Evolutionary conservation across 2,113 vertebrate genomes (phyloP).

Genomic region (Onychostoma macrolepis): DNA sequence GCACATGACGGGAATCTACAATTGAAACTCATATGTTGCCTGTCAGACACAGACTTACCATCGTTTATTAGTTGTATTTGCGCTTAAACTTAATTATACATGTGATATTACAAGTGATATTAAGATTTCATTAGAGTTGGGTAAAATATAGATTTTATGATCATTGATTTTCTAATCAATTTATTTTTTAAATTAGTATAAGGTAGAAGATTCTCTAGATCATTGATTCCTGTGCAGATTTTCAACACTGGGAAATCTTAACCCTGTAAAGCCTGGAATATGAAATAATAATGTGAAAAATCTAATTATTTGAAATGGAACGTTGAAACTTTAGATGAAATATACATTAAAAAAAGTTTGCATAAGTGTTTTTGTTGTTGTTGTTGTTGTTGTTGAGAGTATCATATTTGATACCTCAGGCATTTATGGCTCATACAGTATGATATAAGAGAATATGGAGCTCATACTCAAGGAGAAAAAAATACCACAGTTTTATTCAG

Average conservation of each 20-base stretch:
- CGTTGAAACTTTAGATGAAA: neutral
- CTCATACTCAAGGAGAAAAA: neutral
- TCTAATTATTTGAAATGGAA: neutral
- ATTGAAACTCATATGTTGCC: neutral
- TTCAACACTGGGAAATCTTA: neutral
- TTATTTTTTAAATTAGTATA: neutral
- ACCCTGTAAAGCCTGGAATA: neutral
- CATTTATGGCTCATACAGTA: neutral
- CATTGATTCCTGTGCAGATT: neutral
- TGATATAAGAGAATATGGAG: neutral
- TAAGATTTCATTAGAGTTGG: neutral
- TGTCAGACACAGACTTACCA: neutral
- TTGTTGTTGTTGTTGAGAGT: neutral
- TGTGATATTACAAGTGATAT: neutral
- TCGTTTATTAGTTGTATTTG: neutral
- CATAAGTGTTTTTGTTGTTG: neutral
- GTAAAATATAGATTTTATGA: neutral
- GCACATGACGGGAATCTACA: constrained; percentile 38
- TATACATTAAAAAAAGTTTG: neutral
- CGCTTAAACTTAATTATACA: neutral
- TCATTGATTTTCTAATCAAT: neutral
- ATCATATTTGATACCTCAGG: neutral
- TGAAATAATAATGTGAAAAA: neutral
- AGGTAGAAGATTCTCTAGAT: neutral
- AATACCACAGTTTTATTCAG: neutral